Base-by-base conservation (phyloP, 37 sponge, comb jelly and placozoan species). In the Halichondria panicea region DNA sequence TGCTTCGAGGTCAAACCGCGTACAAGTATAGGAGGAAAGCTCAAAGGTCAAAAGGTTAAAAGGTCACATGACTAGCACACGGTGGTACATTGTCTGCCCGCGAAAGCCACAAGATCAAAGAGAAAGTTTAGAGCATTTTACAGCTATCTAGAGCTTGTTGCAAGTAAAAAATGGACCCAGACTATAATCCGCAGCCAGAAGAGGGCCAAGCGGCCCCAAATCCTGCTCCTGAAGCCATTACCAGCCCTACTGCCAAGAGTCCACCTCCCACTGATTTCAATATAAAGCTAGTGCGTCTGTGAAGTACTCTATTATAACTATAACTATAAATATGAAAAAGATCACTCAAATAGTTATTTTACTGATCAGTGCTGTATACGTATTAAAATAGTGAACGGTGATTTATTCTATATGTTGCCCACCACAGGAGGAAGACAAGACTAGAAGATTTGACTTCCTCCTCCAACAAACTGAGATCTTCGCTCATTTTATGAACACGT, bases 391-490 rank as follows among this genome's bases (percentile, higher is more conserved):
- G 50, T 48, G 9, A n/a, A n/a, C n/a, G n/a, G n/a, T n/a, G n/a
- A n/a, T n/a, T n/a, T n/a, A n/a, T 46, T 8, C 52, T 41, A 6
- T 22, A 31, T 25, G 4, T 9, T 12, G 31, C 57, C 11, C 73
- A 21, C 36, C 3, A 19, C 55, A 91, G 92, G 79, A 28, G 2
- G 27, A 68, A 3, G 96, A 96, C 64, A 70, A 90, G 15, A 68
- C 84, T n/a, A 98, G 90, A 60, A 69, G 99, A 43, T 99, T 99
- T 77, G 83, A 81, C 38, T 95, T 76, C 60, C 92, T 99, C 7
- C 77, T 99, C 50, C 83, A 95, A 45, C 99, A 95, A 70, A 99
- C 99, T n/a, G 94, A 99, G 42, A 78, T 99, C 62, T 99, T 95
- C 68, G 62, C 91, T 46, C 96, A 99, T 27, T 95, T 99, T 75